Evolutionary conservation across 2,113 vertebrate genomes (phyloP).

Genomic region (Thamnophis sirtalis): DNA sequence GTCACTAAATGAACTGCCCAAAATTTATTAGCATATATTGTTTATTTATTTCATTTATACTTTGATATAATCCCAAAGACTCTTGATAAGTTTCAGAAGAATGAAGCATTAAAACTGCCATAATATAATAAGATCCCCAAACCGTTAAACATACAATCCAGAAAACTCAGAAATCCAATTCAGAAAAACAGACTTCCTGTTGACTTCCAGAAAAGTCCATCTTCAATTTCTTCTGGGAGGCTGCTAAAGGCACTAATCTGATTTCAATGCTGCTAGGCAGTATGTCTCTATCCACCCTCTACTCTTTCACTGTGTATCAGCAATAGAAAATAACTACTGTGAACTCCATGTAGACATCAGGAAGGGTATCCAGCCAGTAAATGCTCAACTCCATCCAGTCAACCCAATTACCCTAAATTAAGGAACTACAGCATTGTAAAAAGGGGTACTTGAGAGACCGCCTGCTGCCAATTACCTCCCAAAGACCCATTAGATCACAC

Average conservation of each 20-base stretch:
- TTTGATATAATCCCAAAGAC: neutral
- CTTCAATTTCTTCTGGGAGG: neutral
- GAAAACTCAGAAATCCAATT: neutral
- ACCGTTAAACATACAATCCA: neutral
- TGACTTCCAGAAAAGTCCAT: neutral
- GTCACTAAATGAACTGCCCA: neutral
- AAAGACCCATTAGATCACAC: no score
- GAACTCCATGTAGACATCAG: neutral
- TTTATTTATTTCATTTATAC: neutral
- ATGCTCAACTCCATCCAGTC: neutral
- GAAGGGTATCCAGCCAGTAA: neutral
- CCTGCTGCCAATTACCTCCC: no score
- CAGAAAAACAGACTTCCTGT: neutral
- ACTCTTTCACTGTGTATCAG: neutral
- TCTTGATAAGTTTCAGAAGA: neutral
- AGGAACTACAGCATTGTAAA: neutral
- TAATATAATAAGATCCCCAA: neutral
- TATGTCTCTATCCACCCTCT: neutral
- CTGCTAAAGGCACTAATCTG: neutral
- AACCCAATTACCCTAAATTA: neutral
- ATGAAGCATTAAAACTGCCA: neutral
- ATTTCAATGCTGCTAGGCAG: neutral
- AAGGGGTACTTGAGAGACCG: no score
- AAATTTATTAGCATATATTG: neutral
- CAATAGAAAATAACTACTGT: neutral